Conservation (phyloP, 1,140 invertebrate genomes). For the Andricus grossulariae region DNA sequence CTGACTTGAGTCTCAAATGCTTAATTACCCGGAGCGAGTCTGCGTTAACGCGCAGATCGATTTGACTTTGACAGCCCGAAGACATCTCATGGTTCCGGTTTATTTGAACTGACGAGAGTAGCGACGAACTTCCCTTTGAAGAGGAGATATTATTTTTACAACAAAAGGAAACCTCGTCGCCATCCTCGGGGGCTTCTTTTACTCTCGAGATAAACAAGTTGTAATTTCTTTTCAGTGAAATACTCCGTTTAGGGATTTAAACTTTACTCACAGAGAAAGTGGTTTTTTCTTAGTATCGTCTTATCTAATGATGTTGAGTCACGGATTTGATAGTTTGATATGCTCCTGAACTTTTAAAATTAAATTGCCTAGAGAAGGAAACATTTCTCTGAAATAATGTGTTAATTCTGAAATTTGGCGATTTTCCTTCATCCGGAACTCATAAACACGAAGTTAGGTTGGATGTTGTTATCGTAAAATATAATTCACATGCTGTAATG, state of each 20-base stretch:
- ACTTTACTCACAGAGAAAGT: neutral
- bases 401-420: neutral
- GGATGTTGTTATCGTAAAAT: slow-evolving; percentile 13
- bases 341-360: neutral
- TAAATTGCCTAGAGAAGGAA: neutral
- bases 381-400: neutral
- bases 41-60: slow-evolving; percentile 40
- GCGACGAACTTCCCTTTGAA: neutral
- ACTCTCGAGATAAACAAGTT: neutral
- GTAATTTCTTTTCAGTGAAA: neutral
- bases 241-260: neutral
- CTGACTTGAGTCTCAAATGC: slow-evolving; percentile 44
- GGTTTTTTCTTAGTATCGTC: too few relatives aligned
- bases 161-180: neutral
- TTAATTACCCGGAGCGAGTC: slow-evolving; percentile 48
- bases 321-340: too few relatives aligned
- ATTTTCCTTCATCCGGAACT: neutral
- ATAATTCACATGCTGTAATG: slow-evolving; percentile 2
- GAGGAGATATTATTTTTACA: neutral
- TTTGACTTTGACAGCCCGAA: slow-evolving; percentile 38
- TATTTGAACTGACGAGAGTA: neutral
- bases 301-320: too few relatives aligned
- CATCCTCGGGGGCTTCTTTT: neutral
- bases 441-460: neutral
- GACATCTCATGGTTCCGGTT: slow-evolving; percentile 15